Percentiles rank a stretch among this genome's conserved stretches.
Conservation (phyloP, 2,797 vertebrate species). For the Momotus momota region DNA sequence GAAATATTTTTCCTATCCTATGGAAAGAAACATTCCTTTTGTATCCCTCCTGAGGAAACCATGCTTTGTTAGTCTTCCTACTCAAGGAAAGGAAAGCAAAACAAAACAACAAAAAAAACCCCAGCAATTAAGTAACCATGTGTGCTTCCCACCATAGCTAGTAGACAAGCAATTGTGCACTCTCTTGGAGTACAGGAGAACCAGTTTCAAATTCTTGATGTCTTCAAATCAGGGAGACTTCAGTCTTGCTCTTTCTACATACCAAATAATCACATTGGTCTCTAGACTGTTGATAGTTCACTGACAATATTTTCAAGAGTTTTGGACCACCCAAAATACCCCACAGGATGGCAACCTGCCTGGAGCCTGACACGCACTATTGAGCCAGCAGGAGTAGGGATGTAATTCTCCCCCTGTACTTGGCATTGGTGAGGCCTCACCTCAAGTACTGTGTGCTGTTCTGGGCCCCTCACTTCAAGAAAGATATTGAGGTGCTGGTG, state of each 20-base stretch:
- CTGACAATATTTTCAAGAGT: not conserved
- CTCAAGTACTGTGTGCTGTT: too few species aligned
- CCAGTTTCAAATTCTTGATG: not conserved
- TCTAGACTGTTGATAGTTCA: not conserved
- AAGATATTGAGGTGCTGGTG: too few species aligned
- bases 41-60: not conserved
- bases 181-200: not conserved
- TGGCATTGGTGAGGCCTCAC: too few species aligned
- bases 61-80: not conserved
- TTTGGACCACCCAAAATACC: not conserved
- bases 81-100: not conserved
- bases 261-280: not conserved
- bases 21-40: not conserved
- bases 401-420: too few species aligned
- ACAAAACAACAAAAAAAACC: accelerated
- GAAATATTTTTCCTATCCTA: slow-evolving; percentile 1
- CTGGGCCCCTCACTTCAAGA: too few species aligned
- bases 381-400: not conserved
- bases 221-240: not conserved
- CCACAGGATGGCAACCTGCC: not conserved
- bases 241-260: not conserved
- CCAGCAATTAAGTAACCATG: not conserved
- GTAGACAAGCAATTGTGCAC: not conserved
- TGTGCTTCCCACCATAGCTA: not conserved
- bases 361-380: accelerated